Evolutionary conservation across 2,113 vertebrate species (phyloP).

Genomic region (Genyomyrus donnyi): DNA sequence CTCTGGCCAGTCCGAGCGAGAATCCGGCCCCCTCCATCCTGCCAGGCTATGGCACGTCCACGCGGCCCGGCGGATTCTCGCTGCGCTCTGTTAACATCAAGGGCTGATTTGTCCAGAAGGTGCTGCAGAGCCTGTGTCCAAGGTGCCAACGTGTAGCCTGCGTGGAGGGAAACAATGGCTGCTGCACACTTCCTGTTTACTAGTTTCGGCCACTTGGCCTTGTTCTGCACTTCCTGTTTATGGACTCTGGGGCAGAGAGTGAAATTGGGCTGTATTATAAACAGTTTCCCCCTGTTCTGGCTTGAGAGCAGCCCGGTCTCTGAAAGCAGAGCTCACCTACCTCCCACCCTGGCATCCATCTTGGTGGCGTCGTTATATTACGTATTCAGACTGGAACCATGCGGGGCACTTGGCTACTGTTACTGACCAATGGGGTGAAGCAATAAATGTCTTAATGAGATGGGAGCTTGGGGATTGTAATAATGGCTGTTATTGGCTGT

Average conservation of each 20-base stretch:
- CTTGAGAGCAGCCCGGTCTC: slow-evolving; percentile 36
- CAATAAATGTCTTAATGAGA: slow-evolving; percentile 3
- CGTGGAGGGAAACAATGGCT: neutral
- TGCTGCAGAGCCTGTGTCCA: neutral
- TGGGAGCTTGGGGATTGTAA: neutral
- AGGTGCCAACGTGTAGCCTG: neutral
- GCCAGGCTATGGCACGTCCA: neutral
- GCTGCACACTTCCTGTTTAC: slow-evolving; percentile 30
- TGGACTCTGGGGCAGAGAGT: neutral
- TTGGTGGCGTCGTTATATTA: slow-evolving; percentile 29
- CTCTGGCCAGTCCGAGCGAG: neutral
- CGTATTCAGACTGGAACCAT: slow-evolving; percentile 26
- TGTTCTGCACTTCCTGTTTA: slow-evolving; percentile 21
- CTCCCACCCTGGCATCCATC: slow-evolving; percentile 21
- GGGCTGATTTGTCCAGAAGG: neutral
- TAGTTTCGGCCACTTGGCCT: slow-evolving; percentile 15
- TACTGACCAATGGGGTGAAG: neutral
- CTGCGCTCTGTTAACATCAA: neutral
- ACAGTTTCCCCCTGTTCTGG: slow-evolving; percentile 41
- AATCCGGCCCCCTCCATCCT: neutral
- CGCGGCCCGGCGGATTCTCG: neutral
- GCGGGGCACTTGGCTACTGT: slow-evolving; percentile 35
- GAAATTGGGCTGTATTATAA: neutral
- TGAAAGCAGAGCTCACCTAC: slow-evolving; percentile 13
- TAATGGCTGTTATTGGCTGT: slow-evolving; percentile 43